These are phyloP conservation scores for human (Homo sapiens) DNA, from an alignment of 2,113 vertebrate genomes.

Conservation along the genomic window DNA sequence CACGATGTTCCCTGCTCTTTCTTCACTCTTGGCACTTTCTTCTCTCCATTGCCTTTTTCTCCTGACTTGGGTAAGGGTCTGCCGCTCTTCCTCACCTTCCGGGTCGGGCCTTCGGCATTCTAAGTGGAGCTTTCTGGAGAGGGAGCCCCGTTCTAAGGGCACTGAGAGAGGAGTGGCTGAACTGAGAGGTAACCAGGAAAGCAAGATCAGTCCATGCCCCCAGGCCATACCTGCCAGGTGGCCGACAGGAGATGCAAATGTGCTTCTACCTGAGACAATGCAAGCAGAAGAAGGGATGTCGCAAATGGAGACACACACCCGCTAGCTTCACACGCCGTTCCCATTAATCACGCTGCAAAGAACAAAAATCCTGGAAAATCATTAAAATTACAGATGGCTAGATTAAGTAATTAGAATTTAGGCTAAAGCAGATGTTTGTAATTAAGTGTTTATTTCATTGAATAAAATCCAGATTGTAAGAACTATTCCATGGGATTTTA, in stretches of 20 bases:
- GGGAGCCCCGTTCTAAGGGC: not conserved
- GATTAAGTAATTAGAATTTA: conserved; percentile 89
- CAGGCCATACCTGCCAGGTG: conserved; percentile 67
- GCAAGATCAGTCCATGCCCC: not conserved
- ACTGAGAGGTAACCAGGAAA: not conserved
- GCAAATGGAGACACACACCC: conserved; percentile 50
- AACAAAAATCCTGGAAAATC: conserved; percentile 84
- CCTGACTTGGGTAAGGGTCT: not conserved
- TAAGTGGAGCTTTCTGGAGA: not conserved
- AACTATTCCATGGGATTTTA: conserved; percentile 78
- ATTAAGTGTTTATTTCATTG: conserved; percentile 88
- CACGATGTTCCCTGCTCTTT: not conserved
- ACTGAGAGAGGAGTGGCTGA: not conserved
- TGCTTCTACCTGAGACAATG: conserved; percentile 28
- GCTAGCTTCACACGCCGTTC: conserved; percentile 69
- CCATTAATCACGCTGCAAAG: conserved; percentile 84
- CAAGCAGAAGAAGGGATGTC: not conserved
- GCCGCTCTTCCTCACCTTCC: not conserved
- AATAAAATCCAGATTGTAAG: conserved; percentile 85
- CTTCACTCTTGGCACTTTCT: not conserved
- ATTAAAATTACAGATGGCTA: conserved; percentile 87
- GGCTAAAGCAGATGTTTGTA: conserved; percentile 88
- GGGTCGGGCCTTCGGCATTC: not conserved
- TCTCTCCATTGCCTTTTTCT: not conserved
- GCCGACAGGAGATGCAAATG: not conserved